Percentiles rank a stretch among this genome's conserved stretches.
These are phyloP conservation scores for Gorsachius goisagi DNA, from an alignment of 2,113 vertebrate species.

Conservation along the genomic window DNA sequence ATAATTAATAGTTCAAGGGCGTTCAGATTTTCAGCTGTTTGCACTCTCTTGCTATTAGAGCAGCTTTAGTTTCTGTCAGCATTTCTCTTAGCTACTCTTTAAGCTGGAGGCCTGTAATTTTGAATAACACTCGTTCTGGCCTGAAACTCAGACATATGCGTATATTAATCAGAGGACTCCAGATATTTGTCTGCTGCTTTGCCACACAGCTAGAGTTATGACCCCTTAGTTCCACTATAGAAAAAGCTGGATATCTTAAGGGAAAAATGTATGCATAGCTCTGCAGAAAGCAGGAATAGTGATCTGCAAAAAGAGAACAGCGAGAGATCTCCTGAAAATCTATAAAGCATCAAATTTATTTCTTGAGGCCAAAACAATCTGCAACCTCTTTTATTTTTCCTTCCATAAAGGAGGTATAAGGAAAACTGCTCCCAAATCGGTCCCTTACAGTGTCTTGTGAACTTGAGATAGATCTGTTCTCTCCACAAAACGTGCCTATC, in stretches of 20 bases:
- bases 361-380: slow-evolving; percentile 18
- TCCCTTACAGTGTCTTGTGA: fast-evolving
- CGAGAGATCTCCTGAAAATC: neutral
- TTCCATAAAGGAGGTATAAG: neutral
- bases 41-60: neutral
- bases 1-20: slow-evolving; percentile 50
- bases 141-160: neutral
- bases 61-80: slow-evolving; percentile 30
- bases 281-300: neutral
- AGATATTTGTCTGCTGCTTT: neutral
- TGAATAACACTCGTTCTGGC: neutral
- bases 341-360: neutral
- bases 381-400: neutral
- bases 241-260: neutral
- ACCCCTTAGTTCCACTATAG: neutral
- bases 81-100: slow-evolving; percentile 1
- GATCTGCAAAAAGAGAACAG: neutral
- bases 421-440: neutral
- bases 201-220: neutral
- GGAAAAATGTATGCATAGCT: neutral
- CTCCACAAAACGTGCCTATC: neutral
- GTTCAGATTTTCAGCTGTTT: neutral
- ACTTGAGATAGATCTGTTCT: neutral
- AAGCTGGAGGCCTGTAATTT: slow-evolving; percentile 1
- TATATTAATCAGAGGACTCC: slow-evolving; percentile 7